Evolutionary conservation across 2,113 vertebrate genomes (phyloP).

Genomic region (Chiloscyllium plagiosum): DNA sequence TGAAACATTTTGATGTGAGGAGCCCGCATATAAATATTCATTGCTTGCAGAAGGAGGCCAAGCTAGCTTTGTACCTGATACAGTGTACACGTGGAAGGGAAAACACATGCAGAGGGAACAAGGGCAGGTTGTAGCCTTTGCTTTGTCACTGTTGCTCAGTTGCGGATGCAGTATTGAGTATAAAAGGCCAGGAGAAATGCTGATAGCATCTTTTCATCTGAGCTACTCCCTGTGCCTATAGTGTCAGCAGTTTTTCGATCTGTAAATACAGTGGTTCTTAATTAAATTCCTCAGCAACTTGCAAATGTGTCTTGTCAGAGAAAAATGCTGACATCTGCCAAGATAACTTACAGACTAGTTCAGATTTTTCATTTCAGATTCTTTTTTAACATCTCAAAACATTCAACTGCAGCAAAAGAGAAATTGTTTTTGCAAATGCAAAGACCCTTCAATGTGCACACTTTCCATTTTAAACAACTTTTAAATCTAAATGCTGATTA

Average conservation of each 20-base stretch:
- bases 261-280: neutral
- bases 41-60: neutral
- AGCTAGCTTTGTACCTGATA: neutral
- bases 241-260: conserved; percentile 11
- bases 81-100: neutral
- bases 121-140: neutral
- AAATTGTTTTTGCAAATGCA: neutral
- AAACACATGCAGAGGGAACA: neutral
- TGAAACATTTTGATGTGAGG: neutral
- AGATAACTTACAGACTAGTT: neutral
- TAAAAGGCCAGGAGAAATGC: neutral
- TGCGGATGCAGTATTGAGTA: neutral
- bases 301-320: neutral
- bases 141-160: neutral
- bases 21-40: neutral
- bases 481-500: neutral
- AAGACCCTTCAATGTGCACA: neutral
- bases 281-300: conserved; percentile 26
- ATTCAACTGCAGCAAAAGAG: neutral
- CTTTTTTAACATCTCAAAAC: neutral
- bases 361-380: neutral
- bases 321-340: neutral
- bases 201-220: neutral
- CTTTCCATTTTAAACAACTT: neutral
- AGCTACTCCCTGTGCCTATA: neutral